These are phyloP conservation scores for Hephaestus fuliginosus DNA, from an alignment of 2,797 vertebrate species.

Conservation along the genomic window DNA sequence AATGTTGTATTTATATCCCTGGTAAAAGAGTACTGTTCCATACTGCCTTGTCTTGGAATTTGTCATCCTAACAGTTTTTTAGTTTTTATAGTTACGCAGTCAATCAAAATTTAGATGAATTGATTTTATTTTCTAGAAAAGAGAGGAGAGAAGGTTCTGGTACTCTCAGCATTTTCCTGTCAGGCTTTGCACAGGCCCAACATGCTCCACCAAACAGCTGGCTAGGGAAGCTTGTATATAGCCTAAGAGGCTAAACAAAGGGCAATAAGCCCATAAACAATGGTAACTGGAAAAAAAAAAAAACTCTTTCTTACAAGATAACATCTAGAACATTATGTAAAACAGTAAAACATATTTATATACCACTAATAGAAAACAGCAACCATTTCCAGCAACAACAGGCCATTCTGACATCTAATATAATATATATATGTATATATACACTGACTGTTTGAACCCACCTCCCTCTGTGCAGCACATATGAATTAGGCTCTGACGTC, in stretches of 20 bases:
- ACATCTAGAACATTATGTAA: conserved; percentile 12
- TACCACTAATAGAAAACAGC: conserved; percentile 20
- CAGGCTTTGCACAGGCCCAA: background rate
- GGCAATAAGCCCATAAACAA: background rate
- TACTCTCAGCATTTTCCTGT: background rate
- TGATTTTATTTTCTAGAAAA: background rate
- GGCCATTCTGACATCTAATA: conserved; percentile 20
- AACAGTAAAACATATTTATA: background rate
- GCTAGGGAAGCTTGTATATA: background rate
- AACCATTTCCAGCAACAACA: conserved; percentile 3
- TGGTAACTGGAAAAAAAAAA: background rate
- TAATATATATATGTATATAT: background rate
- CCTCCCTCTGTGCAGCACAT: conserved; percentile 12
- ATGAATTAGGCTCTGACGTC: conserved; percentile 42
- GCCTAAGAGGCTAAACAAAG: background rate
- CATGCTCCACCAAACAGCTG: too few relatives aligned
- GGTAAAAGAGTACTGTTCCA: too few relatives aligned
- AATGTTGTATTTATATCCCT: background rate
- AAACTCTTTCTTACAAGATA: conserved; percentile 16
- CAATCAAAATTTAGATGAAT: too few relatives aligned
- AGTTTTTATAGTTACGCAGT: background rate
- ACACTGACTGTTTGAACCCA: background rate
- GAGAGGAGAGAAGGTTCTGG: background rate
- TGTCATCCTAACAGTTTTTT: too few relatives aligned
- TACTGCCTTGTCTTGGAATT: too few relatives aligned